A percentile compares a stretch with the other conserved stretches of the same genome.
Evolutionary conservation across 2,888 invertebrate species (phyloP).

Genomic region (Trachelus stipa): DNA sequence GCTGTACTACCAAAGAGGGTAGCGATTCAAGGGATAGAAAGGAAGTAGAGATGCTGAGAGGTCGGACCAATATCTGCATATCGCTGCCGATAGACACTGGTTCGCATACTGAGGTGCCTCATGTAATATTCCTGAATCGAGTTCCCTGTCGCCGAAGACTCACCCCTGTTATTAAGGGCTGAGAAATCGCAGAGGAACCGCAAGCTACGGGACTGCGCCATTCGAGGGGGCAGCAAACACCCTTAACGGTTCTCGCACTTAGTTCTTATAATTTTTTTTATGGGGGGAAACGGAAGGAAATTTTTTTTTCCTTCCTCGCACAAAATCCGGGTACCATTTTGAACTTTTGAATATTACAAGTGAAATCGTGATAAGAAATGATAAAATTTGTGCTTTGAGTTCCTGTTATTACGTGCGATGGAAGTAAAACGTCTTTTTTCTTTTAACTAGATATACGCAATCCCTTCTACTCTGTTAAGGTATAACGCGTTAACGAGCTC

Average conservation of each 20-base stretch:
- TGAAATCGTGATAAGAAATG: neutral
- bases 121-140: constrained; percentile 37
- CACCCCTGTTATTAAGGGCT: constrained; percentile 27
- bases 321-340: neutral
- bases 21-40: constrained; percentile 9
- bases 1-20: neutral
- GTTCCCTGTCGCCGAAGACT: neutral
- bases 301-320: neutral
- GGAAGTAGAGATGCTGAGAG: constrained; percentile 41
- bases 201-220: neutral
- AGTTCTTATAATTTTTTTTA: neutral
- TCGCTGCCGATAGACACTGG: constrained; percentile 42
- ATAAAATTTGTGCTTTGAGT: neutral
- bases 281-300: neutral
- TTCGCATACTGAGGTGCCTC: constrained; percentile 47
- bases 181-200: constrained; percentile 15
- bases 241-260: neutral
- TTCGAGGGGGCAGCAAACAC: constrained; percentile 17
- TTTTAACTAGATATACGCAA: neutral
- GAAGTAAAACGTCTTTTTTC: neutral
- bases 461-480: neutral
- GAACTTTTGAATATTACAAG: neutral
- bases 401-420: neutral
- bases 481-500: neutral
- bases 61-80: constrained; percentile 50